Evolutionary conservation across 2,888 invertebrate species (phyloP).

Genomic region (Perithous albicinctus): DNA sequence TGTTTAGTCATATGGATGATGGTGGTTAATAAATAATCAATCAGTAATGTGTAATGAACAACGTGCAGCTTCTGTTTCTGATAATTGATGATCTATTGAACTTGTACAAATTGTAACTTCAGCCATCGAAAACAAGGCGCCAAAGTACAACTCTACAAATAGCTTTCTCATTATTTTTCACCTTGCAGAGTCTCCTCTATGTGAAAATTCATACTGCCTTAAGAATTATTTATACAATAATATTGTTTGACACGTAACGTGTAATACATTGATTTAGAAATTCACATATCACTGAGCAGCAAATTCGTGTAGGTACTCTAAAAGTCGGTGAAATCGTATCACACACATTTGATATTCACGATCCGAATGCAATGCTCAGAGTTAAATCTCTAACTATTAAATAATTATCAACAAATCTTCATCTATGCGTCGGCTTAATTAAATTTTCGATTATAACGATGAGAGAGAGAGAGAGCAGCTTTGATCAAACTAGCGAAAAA

Average conservation of each 20-base stretch:
- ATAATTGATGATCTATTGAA: neutral
- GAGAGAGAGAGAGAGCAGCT: neutral
- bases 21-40: neutral
- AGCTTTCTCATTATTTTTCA: no score
- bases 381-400: neutral
- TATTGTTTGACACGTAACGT: no score
- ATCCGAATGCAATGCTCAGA: neutral
- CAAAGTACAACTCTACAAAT: no score
- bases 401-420: conserved; percentile 2
- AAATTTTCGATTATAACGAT: conserved; percentile 24
- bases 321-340: no score
- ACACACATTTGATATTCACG: no score
- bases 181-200: no score
- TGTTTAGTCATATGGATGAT: neutral
- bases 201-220: no score
- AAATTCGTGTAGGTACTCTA: no score
- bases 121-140: neutral
- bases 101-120: neutral
- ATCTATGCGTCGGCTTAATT: neutral
- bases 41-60: neutral
- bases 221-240: no score
- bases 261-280: neutral
- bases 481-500: conserved; percentile 34
- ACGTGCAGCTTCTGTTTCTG: neutral
- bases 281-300: no score